These are phyloP conservation scores for Mionectes macconnelli DNA, from an alignment of 2,113 vertebrate genomes.

Conservation along the genomic window DNA sequence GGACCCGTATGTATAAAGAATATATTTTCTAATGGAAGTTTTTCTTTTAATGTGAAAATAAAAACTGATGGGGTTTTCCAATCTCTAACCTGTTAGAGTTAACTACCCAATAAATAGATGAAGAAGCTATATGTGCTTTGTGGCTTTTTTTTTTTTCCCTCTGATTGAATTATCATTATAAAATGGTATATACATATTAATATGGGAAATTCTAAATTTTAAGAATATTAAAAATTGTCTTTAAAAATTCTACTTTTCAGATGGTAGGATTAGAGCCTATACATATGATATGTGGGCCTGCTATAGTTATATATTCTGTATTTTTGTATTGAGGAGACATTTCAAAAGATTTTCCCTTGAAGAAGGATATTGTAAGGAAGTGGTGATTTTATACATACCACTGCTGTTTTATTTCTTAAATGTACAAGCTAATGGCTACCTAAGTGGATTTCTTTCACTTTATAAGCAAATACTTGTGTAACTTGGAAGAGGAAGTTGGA, in stretches of 20 bases:
- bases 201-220: neutral
- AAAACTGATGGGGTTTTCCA: neutral
- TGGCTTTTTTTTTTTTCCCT: neutral
- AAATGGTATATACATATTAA: neutral
- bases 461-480: neutral
- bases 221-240: neutral
- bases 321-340: neutral
- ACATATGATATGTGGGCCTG: neutral
- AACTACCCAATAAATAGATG: neutral
- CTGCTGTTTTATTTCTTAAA: neutral
- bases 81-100: neutral
- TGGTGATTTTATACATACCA: neutral
- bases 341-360: neutral
- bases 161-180: neutral
- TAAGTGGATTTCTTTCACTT: neutral
- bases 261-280: neutral
- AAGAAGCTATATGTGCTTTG: neutral
- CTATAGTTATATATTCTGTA: neutral
- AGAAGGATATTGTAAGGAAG: neutral
- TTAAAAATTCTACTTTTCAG: neutral
- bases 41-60: neutral
- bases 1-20: conserved; percentile 85
- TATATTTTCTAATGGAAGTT: neutral
- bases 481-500: neutral
- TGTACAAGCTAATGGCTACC: neutral